phyloP scores from a whole-genome alignment of 1,140 invertebrate genomes.

The Mya arenaria region DNA sequence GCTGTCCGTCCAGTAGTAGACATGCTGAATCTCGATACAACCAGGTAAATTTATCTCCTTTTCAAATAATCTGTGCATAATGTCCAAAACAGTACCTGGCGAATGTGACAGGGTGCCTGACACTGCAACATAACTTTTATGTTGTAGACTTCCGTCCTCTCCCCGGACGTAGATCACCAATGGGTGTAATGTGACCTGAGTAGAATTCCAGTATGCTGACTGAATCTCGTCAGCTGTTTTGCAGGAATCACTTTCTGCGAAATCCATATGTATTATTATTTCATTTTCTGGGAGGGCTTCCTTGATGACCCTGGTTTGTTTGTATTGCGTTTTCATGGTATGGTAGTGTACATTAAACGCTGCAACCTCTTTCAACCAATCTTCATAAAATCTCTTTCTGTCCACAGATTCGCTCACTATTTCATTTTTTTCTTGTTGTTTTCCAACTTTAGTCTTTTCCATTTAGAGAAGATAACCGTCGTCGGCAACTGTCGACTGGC shows the following conservation, averaged over 20 bases:
- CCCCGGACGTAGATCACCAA: no score
- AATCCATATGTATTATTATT: constrained; percentile 5
- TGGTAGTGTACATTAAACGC: no score
- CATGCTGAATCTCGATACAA: neutral
- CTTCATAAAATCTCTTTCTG: no score
- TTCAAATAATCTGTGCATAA: neutral
- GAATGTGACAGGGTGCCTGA: neutral
- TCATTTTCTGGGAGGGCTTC: neutral
- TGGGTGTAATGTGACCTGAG: no score
- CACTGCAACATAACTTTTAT: constrained; percentile 1
- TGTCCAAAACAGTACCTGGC: neutral
- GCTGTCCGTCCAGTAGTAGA: neutral
- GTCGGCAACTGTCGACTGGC: neutral
- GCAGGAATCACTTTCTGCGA: neutral
- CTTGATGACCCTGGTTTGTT: neutral
- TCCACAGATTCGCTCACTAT: neutral
- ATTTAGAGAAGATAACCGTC: neutral
- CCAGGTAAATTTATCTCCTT: neutral
- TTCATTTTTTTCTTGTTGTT: neutral
- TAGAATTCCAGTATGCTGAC: no score
- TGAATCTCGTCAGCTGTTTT: no score
- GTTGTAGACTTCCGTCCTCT: neutral
- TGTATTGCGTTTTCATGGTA: no score
- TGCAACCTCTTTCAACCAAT: no score
- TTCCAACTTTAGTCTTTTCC: neutral